A percentile compares a stretch with the other conserved stretches of the same genome.
These are phyloP conservation scores for Aleadryas rufinucha DNA, from an alignment of 2,113 vertebrate species.

Conservation along the genomic window DNA sequence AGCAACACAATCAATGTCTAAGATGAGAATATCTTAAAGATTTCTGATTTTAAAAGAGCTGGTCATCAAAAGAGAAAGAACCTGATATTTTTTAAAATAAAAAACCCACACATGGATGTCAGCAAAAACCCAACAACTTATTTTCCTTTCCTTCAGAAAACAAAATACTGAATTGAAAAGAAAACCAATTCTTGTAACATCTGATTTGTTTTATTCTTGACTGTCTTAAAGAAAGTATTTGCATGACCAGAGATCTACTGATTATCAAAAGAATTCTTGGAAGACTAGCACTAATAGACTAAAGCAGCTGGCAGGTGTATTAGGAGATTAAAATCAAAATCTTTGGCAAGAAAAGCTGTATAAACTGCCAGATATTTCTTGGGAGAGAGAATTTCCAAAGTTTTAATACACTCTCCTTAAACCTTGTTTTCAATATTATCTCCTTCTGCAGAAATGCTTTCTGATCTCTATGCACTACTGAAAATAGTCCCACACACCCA, in stretches of 20 bases:
- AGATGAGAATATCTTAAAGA: neutral
- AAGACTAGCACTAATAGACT: neutral
- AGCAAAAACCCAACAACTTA: neutral
- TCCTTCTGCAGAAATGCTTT: conserved; percentile 29
- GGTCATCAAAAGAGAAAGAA: neutral
- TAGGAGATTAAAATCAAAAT: neutral
- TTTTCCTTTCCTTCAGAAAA: neutral
- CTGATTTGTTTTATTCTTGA: neutral
- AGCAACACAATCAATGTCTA: neutral
- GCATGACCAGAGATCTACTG: neutral
- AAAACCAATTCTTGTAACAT: neutral
- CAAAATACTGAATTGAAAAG: neutral
- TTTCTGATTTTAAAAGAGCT: neutral
- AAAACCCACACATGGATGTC: neutral
- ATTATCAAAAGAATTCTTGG: conserved; percentile 46
- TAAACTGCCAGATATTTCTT: neutral
- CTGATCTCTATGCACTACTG: neutral
- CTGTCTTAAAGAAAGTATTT: neutral
- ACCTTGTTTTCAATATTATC: conserved; percentile 17
- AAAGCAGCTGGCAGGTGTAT: conserved; percentile 4
- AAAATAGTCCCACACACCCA: neutral
- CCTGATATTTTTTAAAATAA: neutral
- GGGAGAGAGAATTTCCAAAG: neutral
- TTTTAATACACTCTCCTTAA: conserved; percentile 24
- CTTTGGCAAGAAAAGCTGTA: neutral